Conservation (phyloP, 2,797 vertebrate species). For the Lagorchestes hirsutus region DNA sequence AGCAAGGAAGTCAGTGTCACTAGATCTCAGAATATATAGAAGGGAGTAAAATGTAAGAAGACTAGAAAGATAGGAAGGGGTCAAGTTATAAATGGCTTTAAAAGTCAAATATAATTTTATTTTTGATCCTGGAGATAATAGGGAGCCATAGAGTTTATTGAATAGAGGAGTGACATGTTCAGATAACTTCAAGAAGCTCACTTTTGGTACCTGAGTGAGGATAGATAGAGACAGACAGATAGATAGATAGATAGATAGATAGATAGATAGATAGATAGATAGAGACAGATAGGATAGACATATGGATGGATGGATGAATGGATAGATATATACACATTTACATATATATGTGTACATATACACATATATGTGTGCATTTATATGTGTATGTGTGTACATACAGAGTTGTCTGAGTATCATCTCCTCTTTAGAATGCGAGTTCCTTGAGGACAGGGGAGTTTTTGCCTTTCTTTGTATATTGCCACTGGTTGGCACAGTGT, state of each 20-base stretch:
- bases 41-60: too few species aligned
- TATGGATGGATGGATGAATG: neutral
- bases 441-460: neutral
- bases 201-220: neutral
- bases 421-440: neutral
- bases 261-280: too few species aligned
- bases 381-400: neutral
- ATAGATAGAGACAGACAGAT: too few species aligned
- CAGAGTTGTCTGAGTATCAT: neutral
- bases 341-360: too few species aligned
- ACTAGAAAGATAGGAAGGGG: too few species aligned
- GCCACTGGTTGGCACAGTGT: neutral
- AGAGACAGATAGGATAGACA: too few species aligned
- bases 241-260: too few species aligned
- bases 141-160: neutral
- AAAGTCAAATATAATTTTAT: neutral
- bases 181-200: neutral
- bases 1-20: too few species aligned
- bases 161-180: neutral
- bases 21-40: too few species aligned
- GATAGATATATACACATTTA: too few species aligned
- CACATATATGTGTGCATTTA: neutral
- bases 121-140: neutral
- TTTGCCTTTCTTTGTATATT: neutral
- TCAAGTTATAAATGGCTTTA: too few species aligned